phyloP scores from a whole-genome alignment of 2,888 invertebrate species.

The Isoperla grammatica region DNA sequence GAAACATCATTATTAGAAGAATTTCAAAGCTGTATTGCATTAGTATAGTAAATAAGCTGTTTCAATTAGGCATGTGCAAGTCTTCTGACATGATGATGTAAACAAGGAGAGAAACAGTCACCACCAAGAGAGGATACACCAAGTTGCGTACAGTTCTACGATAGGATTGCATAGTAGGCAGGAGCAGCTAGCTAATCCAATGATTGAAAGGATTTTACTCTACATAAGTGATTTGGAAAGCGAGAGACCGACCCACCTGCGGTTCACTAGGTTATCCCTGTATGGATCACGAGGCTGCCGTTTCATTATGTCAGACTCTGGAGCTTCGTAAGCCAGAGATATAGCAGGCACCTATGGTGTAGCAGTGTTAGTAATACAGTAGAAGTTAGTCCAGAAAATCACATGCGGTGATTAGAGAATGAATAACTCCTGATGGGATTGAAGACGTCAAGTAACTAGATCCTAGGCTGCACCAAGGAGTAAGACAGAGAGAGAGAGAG shows the following conservation, averaged over 20 bases:
- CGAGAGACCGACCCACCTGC: constrained; percentile 67
- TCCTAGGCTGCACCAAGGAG: constrained; percentile 20
- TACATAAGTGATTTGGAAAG: constrained; percentile 18
- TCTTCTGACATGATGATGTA: constrained; percentile 20
- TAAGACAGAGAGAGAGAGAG: constrained; percentile 26
- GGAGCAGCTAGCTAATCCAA: constrained; percentile 6
- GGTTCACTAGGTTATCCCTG: constrained; percentile 98
- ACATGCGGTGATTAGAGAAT: background rate
- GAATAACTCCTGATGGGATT: constrained; percentile 3
- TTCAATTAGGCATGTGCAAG: constrained; percentile 22
- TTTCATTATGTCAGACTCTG: constrained; percentile 99
- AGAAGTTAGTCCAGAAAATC: constrained; percentile 23
- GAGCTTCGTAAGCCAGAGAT: constrained; percentile 98
- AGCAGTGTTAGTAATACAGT: constrained; percentile 41
- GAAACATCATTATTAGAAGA: no score
- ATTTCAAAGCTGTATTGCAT: no score
- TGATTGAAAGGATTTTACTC: constrained; percentile 9
- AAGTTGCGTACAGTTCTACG: constrained; percentile 2
- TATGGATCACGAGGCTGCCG: constrained; percentile 95
- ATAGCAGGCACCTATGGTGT: constrained; percentile 90
- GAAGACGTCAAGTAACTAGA: constrained; percentile 8
- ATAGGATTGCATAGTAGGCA: background rate
- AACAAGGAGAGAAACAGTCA: constrained; percentile 11
- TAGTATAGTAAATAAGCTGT: no score
- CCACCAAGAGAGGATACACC: constrained; percentile 14